Evolutionary conservation across 2,113 vertebrate species (phyloP).

Genomic region (Falcunculus frontatus): DNA sequence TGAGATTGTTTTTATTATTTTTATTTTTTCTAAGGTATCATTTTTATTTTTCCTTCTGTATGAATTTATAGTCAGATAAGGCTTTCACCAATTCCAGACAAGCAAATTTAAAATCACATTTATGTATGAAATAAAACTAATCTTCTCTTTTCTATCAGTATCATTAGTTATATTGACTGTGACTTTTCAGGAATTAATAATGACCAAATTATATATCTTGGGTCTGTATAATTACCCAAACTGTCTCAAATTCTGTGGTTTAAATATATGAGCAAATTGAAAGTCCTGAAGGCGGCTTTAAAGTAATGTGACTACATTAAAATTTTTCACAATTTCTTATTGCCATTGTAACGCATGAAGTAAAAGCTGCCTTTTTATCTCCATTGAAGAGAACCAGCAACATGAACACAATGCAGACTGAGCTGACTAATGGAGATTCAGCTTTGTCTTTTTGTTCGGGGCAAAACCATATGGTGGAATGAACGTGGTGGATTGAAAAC

Average conservation of each 20-base stretch:
- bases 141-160: rapidly evolving
- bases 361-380: neutral
- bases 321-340: neutral
- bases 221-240: neutral
- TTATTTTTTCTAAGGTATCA: neutral
- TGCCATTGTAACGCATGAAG: neutral
- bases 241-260: neutral
- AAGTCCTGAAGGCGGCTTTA: neutral
- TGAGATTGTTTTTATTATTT: rapidly evolving
- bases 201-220: neutral
- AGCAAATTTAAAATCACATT: neutral
- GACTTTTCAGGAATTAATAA: neutral
- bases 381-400: neutral
- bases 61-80: neutral
- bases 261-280: neutral
- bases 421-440: neutral
- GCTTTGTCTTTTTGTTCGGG: neutral
- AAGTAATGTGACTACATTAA: neutral
- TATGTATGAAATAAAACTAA: neutral
- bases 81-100: neutral
- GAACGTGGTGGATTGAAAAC: neutral
- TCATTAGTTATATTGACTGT: neutral
- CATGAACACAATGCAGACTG: neutral
- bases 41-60: neutral
- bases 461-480: neutral